Conservation (phyloP, 2,797 vertebrate species). For the Arnoldichthys spilopterus region DNA sequence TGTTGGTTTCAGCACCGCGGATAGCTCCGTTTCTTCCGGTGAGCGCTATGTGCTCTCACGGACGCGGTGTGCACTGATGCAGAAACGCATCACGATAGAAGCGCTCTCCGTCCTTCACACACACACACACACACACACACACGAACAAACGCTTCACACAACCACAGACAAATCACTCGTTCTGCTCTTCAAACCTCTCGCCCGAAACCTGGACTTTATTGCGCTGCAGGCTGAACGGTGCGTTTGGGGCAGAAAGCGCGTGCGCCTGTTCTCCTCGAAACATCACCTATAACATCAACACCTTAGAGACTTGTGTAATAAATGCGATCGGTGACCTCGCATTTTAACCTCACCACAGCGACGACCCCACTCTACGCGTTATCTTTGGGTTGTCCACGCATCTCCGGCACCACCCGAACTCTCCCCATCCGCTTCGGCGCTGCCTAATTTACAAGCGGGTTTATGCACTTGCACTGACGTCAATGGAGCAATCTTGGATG, state of each 20-base stretch:
- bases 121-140: neutral
- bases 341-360: neutral
- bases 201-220: no score
- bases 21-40: conserved; percentile 53
- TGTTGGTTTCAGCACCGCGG: conserved; percentile 63
- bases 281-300: neutral
- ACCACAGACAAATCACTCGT: neutral
- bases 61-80: conserved; percentile 47
- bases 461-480: conserved; percentile 82
- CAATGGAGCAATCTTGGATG: conserved; percentile 75
- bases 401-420: neutral
- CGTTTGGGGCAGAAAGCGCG: no score
- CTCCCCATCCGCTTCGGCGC: conserved; percentile 49
- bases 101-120: neutral
- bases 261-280: neutral
- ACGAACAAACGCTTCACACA: neutral
- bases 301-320: neutral
- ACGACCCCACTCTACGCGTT: neutral
- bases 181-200: neutral
- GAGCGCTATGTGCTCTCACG: conserved; percentile 33
- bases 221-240: no score
- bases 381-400: conserved; percentile 1
- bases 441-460: conserved; percentile 72
- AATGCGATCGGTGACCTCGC: neutral
- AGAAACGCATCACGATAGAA: conserved; percentile 55